phyloP scores from a whole-genome alignment of 2,113 vertebrate species.

The Myiozetetes cayanensis region DNA sequence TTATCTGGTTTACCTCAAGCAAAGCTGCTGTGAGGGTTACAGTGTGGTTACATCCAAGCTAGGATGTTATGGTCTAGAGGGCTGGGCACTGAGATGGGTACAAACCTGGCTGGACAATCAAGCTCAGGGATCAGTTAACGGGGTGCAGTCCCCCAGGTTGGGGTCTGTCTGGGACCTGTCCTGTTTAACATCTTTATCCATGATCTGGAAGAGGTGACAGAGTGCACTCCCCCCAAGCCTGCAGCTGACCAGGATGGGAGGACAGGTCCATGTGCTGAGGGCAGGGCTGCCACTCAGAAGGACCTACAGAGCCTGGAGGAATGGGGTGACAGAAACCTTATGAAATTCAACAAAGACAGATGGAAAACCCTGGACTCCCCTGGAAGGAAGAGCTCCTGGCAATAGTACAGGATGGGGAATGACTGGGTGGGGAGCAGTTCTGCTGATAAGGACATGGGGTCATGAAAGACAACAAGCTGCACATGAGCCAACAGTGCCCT shows the following conservation, averaged over 20 bases:
- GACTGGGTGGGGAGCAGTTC: not conserved
- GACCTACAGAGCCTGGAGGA: not conserved
- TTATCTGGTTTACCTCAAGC: not conserved
- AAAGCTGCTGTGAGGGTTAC: not conserved
- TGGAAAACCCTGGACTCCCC: accelerated
- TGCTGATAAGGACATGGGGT: not conserved
- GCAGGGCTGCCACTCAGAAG: not conserved
- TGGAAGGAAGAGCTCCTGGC: not conserved
- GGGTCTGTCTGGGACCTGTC: not conserved
- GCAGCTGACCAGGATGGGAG: not conserved
- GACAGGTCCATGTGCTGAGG: not conserved
- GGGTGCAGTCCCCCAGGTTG: not conserved
- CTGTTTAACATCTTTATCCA: not conserved
- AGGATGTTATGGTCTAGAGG: not conserved
- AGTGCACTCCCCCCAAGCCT: not conserved
- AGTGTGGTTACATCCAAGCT: not conserved
- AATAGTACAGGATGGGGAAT: not conserved
- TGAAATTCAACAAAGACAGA: not conserved
- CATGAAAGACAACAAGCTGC: not conserved
- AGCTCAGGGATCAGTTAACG: not conserved
- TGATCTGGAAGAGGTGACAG: not conserved
- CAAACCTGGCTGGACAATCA: not conserved
- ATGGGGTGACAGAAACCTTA: not conserved
- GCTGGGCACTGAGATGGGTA: not conserved
- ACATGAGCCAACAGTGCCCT: not conserved